Percentiles rank a stretch among this genome's conserved stretches.
These are phyloP conservation scores for Cottoperca gobio DNA, from an alignment of 2,797 vertebrate genomes.

Conservation along the genomic window DNA sequence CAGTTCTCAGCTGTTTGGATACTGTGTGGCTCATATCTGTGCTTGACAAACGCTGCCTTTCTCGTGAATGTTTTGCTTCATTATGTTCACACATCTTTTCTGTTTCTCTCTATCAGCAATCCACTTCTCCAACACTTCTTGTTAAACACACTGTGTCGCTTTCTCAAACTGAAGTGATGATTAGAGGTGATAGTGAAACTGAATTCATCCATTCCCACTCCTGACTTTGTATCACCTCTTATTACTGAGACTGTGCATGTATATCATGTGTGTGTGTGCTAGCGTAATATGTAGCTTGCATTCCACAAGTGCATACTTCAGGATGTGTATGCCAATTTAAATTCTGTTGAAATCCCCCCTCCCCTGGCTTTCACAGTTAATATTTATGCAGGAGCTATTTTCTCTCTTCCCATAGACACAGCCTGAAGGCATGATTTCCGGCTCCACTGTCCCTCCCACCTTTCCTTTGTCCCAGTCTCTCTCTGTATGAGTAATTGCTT, in stretches of 20 bases:
- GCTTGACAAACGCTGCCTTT: neutral
- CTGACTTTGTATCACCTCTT: neutral
- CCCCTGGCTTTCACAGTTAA: conserved; percentile 64
- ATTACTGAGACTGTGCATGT: conserved; percentile 13
- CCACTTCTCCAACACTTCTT: neutral
- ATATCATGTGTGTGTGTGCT: conserved; percentile 27
- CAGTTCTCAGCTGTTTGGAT: conserved; percentile 19
- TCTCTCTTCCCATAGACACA: conserved; percentile 69
- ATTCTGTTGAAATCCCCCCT: conserved; percentile 60
- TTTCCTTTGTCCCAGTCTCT: conserved; percentile 56
- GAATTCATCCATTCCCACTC: neutral
- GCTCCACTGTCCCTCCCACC: conserved; percentile 67
- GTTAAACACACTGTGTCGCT: neutral
- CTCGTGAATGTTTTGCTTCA: conserved; percentile 11
- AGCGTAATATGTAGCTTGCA: too few species aligned
- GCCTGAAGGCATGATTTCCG: conserved; percentile 74
- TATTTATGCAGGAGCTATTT: conserved; percentile 76
- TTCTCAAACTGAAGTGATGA: conserved; percentile 17
- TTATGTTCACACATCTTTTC: conserved; percentile 2
- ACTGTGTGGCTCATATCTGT: conserved; percentile 5
- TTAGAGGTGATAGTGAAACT: neutral
- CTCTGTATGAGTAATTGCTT: conserved; percentile 79
- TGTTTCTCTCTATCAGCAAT: neutral
- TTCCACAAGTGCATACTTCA: conserved; percentile 71
- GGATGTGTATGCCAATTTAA: conserved; percentile 60